Evolutionary conservation across 2,797 vertebrate species (phyloP).

Genomic region (Chelon labrosus): DNA sequence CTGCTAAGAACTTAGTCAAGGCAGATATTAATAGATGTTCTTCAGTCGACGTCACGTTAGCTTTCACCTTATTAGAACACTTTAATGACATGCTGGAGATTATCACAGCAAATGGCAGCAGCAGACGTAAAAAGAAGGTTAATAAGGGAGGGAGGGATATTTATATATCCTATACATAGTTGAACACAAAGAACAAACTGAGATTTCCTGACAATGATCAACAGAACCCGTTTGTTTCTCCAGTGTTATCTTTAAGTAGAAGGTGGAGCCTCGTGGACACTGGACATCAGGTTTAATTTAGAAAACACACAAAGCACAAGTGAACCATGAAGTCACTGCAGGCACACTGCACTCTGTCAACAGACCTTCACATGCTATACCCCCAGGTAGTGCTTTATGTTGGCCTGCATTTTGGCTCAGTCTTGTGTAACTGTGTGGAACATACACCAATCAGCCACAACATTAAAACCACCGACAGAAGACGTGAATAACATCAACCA

Average conservation of each 20-base stretch:
- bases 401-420: background rate
- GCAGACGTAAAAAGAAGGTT: conserved; percentile 5
- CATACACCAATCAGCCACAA: too few relatives aligned
- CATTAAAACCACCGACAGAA: too few relatives aligned
- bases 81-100: conserved; percentile 46
- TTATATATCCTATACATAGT: too few relatives aligned
- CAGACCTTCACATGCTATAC: conserved; percentile 44
- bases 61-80: conserved; percentile 60
- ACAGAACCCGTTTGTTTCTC: background rate
- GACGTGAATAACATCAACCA: too few relatives aligned
- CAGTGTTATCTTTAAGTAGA: background rate
- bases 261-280: background rate
- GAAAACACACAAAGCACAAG: conserved; percentile 53
- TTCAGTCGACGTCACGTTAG: conserved; percentile 31
- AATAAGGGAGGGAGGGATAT: too few relatives aligned
- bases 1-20: background rate
- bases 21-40: conserved; percentile 3
- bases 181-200: too few relatives aligned
- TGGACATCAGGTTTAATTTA: conserved; percentile 34
- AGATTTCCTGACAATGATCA: background rate
- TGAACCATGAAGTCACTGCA: conserved; percentile 47
- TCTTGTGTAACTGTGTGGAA: too few relatives aligned
- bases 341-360: conserved; percentile 42
- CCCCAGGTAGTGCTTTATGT: background rate
- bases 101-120: conserved; percentile 10